Conservation (phyloP, 2,797 vertebrate genomes). For the Lateolabrax maculatus region DNA sequence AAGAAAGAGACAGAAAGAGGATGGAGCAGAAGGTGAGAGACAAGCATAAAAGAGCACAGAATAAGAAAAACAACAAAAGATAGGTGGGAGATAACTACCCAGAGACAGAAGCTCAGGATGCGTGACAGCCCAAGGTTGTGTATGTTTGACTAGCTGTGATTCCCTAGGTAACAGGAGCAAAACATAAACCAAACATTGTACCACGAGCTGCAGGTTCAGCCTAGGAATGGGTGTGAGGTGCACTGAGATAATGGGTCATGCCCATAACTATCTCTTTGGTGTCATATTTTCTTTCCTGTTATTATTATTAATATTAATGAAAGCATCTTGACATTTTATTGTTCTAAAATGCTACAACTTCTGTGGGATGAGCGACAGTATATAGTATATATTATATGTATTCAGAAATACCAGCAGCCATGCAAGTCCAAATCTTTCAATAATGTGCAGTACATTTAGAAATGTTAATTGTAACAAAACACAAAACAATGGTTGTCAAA, state of each 20-base stretch:
- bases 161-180: constrained; percentile 51
- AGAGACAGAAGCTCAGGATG: constrained; percentile 25
- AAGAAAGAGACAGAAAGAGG: constrained; percentile 7
- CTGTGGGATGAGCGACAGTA: background rate
- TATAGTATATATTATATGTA: background rate
- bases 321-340: background rate
- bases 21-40: background rate
- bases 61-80: constrained; percentile 42
- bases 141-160: constrained; percentile 61
- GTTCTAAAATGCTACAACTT: background rate
- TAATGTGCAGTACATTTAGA: no score
- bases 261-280: constrained; percentile 1
- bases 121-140: constrained; percentile 41
- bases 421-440: no score
- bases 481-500: background rate
- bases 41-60: constrained; percentile 22
- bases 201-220: constrained; percentile 3
- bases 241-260: constrained; percentile 5
- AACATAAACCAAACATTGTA: constrained; percentile 59
- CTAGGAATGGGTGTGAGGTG: background rate
- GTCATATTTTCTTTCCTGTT: constrained; percentile 12
- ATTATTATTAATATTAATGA: background rate
- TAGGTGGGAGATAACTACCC: constrained; percentile 34
- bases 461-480: no score
- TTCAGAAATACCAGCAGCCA: background rate